Evolutionary conservation across 1,140 invertebrate genomes (phyloP).

Genomic region (Coboldia fuscipes): DNA sequence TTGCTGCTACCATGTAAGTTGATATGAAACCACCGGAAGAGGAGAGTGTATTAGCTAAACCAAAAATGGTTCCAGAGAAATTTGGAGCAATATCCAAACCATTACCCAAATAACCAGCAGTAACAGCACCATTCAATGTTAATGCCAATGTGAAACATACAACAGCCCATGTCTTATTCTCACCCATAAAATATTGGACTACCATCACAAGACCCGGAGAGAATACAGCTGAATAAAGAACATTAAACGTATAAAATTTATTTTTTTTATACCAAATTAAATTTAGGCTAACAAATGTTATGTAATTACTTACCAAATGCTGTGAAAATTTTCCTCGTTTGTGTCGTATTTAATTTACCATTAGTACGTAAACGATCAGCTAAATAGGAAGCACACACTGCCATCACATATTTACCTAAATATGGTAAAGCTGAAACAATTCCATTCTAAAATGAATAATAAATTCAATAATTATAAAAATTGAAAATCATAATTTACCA

Average conservation of each 20-base stretch:
- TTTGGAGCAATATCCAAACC: constrained; percentile 76
- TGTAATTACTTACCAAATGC: constrained; percentile 28
- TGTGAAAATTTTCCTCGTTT: constrained; percentile 44
- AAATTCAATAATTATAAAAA: constrained; percentile 2
- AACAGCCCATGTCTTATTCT: constrained; percentile 42
- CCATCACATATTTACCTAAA: constrained; percentile 61
- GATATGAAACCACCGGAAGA: constrained; percentile 74
- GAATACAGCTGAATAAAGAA: constrained; percentile 28
- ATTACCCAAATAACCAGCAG: constrained; percentile 71
- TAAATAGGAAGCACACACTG: constrained; percentile 38
- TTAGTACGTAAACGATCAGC: constrained; percentile 42
- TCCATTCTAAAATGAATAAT: constrained; percentile 41
- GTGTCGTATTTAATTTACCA: constrained; percentile 41
- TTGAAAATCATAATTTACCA: too few relatives aligned
- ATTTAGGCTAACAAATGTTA: neutral
- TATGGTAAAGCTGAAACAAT: constrained; percentile 74
- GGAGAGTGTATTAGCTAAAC: constrained; percentile 73
- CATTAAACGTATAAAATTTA: neutral
- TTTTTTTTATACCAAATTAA: neutral
- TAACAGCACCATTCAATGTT: constrained; percentile 67
- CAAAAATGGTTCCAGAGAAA: constrained; percentile 78
- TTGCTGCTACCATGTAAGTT: constrained; percentile 57
- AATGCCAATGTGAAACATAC: constrained; percentile 51
- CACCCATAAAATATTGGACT: constrained; percentile 41
- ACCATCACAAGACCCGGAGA: constrained; percentile 44